phyloP scores from a whole-genome alignment of 64 coral and sea anemone genomes.

The Stichodactyla mertensii region DNA sequence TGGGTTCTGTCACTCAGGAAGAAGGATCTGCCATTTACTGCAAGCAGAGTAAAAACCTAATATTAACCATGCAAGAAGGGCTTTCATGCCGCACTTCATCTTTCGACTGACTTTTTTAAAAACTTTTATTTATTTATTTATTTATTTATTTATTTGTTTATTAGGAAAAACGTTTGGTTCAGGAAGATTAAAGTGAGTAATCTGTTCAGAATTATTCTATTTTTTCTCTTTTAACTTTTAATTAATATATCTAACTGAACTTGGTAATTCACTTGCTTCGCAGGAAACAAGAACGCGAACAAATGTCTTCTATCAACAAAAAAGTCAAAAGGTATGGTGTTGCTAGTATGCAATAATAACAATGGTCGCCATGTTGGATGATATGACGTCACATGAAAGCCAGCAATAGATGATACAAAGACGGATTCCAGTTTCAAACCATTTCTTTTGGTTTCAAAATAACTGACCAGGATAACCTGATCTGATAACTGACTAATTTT shows the following conservation, averaged over 20 bases:
- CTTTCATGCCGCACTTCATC: too few relatives aligned
- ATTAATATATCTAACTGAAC: neutral
- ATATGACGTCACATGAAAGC: too few relatives aligned
- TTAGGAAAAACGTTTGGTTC: constrained; percentile 10
- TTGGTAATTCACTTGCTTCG: neutral
- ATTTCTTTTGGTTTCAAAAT: neutral
- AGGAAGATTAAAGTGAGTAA: constrained; percentile 20
- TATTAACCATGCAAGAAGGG: too few relatives aligned
- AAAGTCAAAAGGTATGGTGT: constrained; percentile 60
- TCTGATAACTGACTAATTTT: too few relatives aligned
- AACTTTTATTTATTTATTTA: neutral
- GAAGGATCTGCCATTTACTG: too few relatives aligned
- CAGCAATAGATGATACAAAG: too few relatives aligned
- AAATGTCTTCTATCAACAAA: constrained; percentile 70
- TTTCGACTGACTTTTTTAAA: too few relatives aligned
- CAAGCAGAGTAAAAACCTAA: too few relatives aligned
- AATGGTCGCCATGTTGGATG: too few relatives aligned
- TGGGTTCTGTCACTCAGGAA: too few relatives aligned
- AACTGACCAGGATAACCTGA: too few relatives aligned
- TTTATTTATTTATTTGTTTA: neutral
- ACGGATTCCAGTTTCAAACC: neutral
- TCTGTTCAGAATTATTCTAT: neutral
- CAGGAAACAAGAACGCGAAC: constrained; percentile 76
- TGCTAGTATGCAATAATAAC: too few relatives aligned
- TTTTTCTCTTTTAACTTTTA: neutral